A percentile compares a stretch with the other conserved stretches of the same genome.
Conservation (phyloP, 2,888 invertebrate species). For the Drosophila quinaria region DNA sequence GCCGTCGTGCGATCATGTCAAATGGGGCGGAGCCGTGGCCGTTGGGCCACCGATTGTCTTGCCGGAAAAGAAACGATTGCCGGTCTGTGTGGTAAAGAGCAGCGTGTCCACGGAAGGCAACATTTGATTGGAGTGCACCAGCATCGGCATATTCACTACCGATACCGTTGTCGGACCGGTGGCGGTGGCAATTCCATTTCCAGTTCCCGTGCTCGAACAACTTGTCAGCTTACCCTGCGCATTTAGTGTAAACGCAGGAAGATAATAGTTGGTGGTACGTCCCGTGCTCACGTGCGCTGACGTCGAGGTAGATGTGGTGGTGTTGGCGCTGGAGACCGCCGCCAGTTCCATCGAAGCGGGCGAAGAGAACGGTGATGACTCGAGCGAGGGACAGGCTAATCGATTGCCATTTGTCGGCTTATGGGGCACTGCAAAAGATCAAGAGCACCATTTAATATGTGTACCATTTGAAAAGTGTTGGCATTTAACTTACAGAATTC, state of each 20-base stretch:
- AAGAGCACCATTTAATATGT: not conserved
- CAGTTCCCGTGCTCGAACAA: constrained; percentile 30
- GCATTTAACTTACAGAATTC: constrained; percentile 76
- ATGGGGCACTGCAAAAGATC: constrained; percentile 67
- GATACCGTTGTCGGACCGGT: constrained; percentile 58
- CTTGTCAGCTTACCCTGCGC: constrained; percentile 65
- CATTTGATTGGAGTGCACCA: constrained; percentile 80
- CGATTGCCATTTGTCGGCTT: constrained; percentile 70
- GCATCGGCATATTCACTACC: constrained; percentile 72
- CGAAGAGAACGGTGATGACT: constrained; percentile 84
- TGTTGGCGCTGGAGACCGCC: constrained; percentile 51
- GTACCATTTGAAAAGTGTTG: no score
- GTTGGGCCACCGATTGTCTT: constrained; percentile 45
- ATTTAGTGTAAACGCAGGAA: constrained; percentile 74
- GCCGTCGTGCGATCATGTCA: constrained; percentile 70
- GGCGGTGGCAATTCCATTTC: constrained; percentile 17
- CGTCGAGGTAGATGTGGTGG: constrained; percentile 31
- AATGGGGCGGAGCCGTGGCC: constrained; percentile 54
- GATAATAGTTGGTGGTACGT: constrained; percentile 63
- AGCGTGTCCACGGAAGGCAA: constrained; percentile 85
- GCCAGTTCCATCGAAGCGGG: constrained; percentile 83
- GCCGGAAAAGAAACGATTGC: constrained; percentile 71
- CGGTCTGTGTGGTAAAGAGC: constrained; percentile 76
- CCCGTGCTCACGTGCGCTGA: constrained; percentile 34
- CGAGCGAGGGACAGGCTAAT: constrained; percentile 81